Base-by-base conservation (phyloP, 2,113 vertebrate species). In the Callospermophilus lateralis region DNA sequence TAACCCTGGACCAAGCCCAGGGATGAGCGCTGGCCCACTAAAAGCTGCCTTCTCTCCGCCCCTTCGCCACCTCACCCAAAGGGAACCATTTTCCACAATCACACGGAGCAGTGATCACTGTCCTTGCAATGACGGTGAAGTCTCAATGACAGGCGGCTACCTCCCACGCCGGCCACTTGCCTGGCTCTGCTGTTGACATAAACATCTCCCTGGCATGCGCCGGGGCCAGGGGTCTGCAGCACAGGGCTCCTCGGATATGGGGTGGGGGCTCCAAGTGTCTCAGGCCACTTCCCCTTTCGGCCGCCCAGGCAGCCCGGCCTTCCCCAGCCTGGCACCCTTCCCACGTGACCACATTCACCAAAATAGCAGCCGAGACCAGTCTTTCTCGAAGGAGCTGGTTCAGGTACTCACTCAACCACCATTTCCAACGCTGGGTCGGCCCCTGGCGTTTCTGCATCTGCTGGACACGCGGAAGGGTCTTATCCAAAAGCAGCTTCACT, bases 41-140 rank as follows among this genome's bases (percentile, higher is more conserved):
- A 32, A 72, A n/a, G 19, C 94, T 58, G 89, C 37, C 42, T 73
- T 63, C 72, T 17, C 70, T 32, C 34, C 70, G 28, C 34, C 84
- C 53, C 68, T 65, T 85, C 6, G 0, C 83, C 0, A 3, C 95
- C 95, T 74, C 15, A 15, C 95, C 20, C 17, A 96, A 90, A 96
- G 87, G 96, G 96, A 97, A 95, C 84, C 68, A 30, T 84, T 93
- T 84, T 37, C 95, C 95, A 28, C 97, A 95, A 97, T 97, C 96
- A 96, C n/a, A 13, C 39, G 20, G 92, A 70, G 80, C 2, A 3
- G 45, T 84, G 96, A 93, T 95, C 34, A 73, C 97, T 16, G 93
- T 37, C n/a, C 63, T 88, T 90, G 51, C 3, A 8, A 94, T 63
- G 88, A 83, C 0, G 45, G 91, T 77, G 51, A 42, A 11, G 55